Percentiles rank a stretch among this genome's conserved stretches.
Evolutionary conservation across 2,888 invertebrate species (phyloP).

Genomic region (Campoplex capitator): DNA sequence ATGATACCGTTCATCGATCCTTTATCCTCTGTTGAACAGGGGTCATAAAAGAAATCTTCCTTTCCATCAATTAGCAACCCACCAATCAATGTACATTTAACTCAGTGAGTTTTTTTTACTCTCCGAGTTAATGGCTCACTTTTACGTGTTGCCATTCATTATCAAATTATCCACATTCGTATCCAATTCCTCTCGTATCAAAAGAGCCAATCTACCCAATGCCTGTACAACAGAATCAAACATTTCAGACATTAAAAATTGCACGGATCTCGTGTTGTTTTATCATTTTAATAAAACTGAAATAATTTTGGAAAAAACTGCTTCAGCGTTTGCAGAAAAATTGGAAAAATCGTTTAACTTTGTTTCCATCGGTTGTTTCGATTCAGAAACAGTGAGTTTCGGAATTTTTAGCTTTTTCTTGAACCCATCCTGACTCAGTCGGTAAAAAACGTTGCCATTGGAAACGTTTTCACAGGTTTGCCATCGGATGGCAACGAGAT

Average conservation of each 20-base stretch:
- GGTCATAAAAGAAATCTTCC: slow-evolving; percentile 29
- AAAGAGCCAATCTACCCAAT: slow-evolving; percentile 86
- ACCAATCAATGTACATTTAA: neutral
- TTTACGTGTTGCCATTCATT: slow-evolving; percentile 75
- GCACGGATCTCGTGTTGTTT: too few relatives aligned
- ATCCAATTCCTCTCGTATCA: slow-evolving; percentile 87
- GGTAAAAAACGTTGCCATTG: neutral
- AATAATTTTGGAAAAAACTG: too few relatives aligned
- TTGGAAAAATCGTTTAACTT: too few relatives aligned
- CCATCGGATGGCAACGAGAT: neutral
- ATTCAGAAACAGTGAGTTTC: neutral
- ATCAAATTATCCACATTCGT: slow-evolving; percentile 71
- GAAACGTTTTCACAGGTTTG: neutral
- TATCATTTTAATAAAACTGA: too few relatives aligned
- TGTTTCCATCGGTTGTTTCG: too few relatives aligned
- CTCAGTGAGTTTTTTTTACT: slow-evolving; percentile 26
- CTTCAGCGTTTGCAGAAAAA: too few relatives aligned
- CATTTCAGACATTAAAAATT: neutral
- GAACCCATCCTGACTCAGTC: too few relatives aligned
- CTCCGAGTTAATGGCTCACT: slow-evolving; percentile 18
- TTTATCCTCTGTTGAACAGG: slow-evolving; percentile 16
- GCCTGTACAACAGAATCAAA: slow-evolving; percentile 82
- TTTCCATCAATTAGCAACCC: slow-evolving; percentile 28
- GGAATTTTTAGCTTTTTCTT: neutral
- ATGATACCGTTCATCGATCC: slow-evolving; percentile 25